Conservation (phyloP, 2,888 invertebrate genomes). For the Ennomos fuscantarius region DNA sequence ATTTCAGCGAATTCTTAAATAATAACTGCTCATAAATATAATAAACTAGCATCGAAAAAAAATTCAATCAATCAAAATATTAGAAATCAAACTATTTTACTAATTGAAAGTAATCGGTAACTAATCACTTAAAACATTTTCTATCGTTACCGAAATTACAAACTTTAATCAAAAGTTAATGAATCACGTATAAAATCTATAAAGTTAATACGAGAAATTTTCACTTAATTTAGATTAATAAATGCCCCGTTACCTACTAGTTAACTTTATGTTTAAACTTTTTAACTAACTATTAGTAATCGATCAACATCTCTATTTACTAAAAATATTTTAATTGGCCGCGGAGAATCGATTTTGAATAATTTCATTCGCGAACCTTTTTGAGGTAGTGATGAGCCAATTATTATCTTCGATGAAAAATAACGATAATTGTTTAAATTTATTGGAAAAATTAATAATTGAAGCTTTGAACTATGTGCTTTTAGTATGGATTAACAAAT, state of each 20-base stretch:
- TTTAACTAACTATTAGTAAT: constrained; percentile 50
- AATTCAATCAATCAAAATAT: constrained; percentile 22
- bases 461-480: too few species aligned
- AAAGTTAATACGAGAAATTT: constrained; percentile 27
- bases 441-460: too few species aligned
- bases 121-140: constrained; percentile 15
- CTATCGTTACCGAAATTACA: constrained; percentile 22
- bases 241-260: constrained; percentile 33
- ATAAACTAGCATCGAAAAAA: constrained; percentile 16
- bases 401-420: constrained; percentile 15
- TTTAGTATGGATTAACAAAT: too few species aligned
- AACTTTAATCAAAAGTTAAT: constrained; percentile 24
- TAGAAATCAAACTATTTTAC: constrained; percentile 21
- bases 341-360: constrained; percentile 62
- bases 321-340: constrained; percentile 57
- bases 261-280: constrained; percentile 20
- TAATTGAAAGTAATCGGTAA: constrained; percentile 27
- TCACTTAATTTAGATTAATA: constrained; percentile 31
- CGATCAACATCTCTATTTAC: constrained; percentile 50
- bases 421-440: background rate
- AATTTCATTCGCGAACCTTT: constrained; percentile 64
- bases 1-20: constrained; percentile 7
- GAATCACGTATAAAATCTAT: constrained; percentile 28
- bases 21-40: constrained; percentile 6
- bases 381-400: constrained; percentile 50